Evolutionary conservation across 2,888 invertebrate species (phyloP), one percentile per base, ranked within the genome.

Genomic region (Hartigia nigra): DNA sequence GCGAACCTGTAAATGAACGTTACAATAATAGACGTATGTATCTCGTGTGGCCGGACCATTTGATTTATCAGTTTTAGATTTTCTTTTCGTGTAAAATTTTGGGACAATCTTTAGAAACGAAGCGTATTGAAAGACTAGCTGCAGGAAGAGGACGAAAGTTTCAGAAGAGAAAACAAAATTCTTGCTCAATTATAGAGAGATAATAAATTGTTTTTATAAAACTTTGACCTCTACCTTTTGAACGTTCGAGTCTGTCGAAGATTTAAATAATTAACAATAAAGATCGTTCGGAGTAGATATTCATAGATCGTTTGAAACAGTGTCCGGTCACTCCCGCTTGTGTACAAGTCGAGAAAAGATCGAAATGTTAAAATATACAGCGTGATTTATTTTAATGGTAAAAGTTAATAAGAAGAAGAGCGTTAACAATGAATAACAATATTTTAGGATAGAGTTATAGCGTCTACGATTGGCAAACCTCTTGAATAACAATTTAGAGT

Each of bases 341-440:
- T 12, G 74, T 72, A 35, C 80, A 82, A 82, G 78, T 84, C 81
- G 84, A 87, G 85, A 88, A 87, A 87, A 88, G 83, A 84, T 87
- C 86, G 84, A 84, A 87, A 88, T 85, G 87, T 86, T 88, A 82
- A 86, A 87, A 88, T 86, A 82, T 88, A 84, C 83, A 84, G 87
- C 85, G 85, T 85, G 84, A 88, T 86, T 85, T 84, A 76, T 79
- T 88, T 85, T 81, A 87, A 88, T 87, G 87, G 82, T 87, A 89
- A 88, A 89, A 89, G 87, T 90, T 84, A 86, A 89, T 89, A 88
- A 88, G 89, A 90, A 88, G 87, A 88, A 88, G 87, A 88, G 86
- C 84, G 86, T 89, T 89, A 90, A 90, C 90, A 90, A 88, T 86
- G 84, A 84, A 84, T 89, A 89, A 89, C 89, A 89, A 89, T 88